phyloP scores from a whole-genome alignment of 2,888 invertebrate species.

The Papilio elwesi region DNA sequence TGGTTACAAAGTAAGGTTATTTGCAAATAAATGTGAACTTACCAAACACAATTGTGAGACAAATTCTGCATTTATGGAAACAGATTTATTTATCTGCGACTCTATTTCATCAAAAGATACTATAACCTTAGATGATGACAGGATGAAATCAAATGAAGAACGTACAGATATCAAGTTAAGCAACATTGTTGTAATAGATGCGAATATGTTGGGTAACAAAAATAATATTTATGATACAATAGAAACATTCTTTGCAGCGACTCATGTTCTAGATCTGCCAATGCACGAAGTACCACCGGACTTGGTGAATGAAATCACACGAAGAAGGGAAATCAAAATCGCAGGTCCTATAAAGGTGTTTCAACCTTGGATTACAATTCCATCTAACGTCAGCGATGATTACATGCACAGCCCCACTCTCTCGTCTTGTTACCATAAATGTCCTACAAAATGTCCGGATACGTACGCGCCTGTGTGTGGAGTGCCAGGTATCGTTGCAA shows the following conservation, averaged over 20 bases:
- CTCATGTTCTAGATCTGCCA: conserved; percentile 66
- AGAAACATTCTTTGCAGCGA: conserved; percentile 68
- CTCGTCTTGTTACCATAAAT: conserved; percentile 68
- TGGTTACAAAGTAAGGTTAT: conserved; percentile 63
- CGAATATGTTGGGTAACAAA: conserved; percentile 53
- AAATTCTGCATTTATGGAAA: conserved; percentile 52
- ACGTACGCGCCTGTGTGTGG: conserved; percentile 74
- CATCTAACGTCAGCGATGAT: conserved; percentile 60
- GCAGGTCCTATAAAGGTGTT: conserved; percentile 65
- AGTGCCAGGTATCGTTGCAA: conserved; percentile 58
- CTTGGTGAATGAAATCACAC: conserved; percentile 51
- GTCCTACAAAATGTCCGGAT: conserved; percentile 71
- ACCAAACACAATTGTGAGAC: conserved; percentile 60
- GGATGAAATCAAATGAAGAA: background rate
- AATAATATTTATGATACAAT: conserved; percentile 63
- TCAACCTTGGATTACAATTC: conserved; percentile 60
- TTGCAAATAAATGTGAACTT: conserved; percentile 61
- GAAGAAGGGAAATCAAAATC: conserved; percentile 56
- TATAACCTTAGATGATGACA: background rate
- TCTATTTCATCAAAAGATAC: conserved; percentile 37
- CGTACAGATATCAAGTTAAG: conserved; percentile 28
- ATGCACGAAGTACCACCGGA: conserved; percentile 53
- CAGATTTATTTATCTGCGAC: conserved; percentile 60
- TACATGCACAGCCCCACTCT: conserved; percentile 60
- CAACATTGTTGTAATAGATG: conserved; percentile 60